Evolutionary conservation across 2,888 invertebrate species (phyloP).

Genomic region (Amaurobius ferox): DNA sequence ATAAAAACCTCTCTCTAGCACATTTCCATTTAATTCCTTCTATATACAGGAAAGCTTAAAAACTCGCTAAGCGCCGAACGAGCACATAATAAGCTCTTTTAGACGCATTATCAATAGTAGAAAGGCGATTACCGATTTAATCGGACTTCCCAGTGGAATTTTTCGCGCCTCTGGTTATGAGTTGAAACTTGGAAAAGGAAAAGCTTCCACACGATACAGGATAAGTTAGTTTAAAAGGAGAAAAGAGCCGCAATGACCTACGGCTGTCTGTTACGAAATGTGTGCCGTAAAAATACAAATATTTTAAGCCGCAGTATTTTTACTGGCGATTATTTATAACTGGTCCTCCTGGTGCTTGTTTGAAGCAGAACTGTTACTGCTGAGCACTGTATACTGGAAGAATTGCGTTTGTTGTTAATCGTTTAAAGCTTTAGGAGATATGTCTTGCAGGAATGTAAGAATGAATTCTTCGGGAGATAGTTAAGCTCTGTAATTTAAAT

Average conservation of each 20-base stretch:
- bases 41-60: constrained; percentile 22
- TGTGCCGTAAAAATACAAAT: neutral
- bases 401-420: too few relatives aligned
- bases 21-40: constrained; percentile 3
- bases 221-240: too few relatives aligned
- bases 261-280: neutral
- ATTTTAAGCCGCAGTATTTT: too few relatives aligned
- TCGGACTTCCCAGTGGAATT: constrained; percentile 34
- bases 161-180: constrained; percentile 34
- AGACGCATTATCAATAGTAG: constrained; percentile 36
- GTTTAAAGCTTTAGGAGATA: too few relatives aligned
- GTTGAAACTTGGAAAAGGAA: neutral
- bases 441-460: too few relatives aligned
- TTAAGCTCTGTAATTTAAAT: too few relatives aligned
- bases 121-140: constrained; percentile 62
- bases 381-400: too few relatives aligned
- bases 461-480: too few relatives aligned
- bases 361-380: too few relatives aligned
- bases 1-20: neutral
- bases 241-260: neutral
- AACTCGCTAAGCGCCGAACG: constrained; percentile 32
- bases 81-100: constrained; percentile 62
- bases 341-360: too few relatives aligned
- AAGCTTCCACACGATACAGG: too few relatives aligned
- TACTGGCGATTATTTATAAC: too few relatives aligned